Conservation (phyloP, 2,888 invertebrate species). For the Nasonovia ribisnigri region DNA sequence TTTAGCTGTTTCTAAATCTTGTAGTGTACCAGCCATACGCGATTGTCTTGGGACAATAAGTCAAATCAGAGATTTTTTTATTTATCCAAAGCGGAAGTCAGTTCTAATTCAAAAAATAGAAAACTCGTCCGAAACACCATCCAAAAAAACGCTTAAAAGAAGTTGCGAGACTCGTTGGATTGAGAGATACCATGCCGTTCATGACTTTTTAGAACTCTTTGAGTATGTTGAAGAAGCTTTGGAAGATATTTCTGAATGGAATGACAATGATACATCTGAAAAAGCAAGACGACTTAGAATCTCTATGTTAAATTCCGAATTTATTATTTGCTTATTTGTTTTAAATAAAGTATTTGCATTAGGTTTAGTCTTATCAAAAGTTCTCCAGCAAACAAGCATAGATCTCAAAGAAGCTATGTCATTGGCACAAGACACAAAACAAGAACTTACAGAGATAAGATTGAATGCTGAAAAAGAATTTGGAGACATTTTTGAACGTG, state of each 20-base stretch:
- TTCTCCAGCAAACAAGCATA: slow-evolving; percentile 21
- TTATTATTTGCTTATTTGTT: background rate
- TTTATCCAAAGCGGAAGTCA: slow-evolving; percentile 12
- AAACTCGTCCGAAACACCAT: background rate
- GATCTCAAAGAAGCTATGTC: slow-evolving; percentile 39
- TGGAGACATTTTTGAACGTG: slow-evolving; percentile 29
- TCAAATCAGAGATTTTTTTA: slow-evolving; percentile 41
- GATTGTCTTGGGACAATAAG: slow-evolving; percentile 26
- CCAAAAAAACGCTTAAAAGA: slow-evolving; percentile 32
- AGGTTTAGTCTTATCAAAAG: slow-evolving; percentile 20
- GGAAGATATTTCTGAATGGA: slow-evolving; percentile 20
- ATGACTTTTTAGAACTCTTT: background rate
- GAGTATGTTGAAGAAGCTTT: slow-evolving; percentile 25
- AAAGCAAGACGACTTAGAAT: background rate
- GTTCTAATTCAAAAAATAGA: slow-evolving; percentile 21
- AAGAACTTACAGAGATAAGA: slow-evolving; percentile 23
- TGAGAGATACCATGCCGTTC: slow-evolving; percentile 22
- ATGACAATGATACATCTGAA: slow-evolving; percentile 1
- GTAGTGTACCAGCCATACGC: slow-evolving; percentile 20
- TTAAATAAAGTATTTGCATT: slow-evolving; percentile 32
- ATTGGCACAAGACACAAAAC: slow-evolving; percentile 28
- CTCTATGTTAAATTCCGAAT: slow-evolving; percentile 1
- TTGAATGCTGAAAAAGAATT: slow-evolving; percentile 29
- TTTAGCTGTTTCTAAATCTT: slow-evolving; percentile 29
- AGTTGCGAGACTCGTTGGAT: slow-evolving; percentile 31